phyloP scores from a whole-genome alignment of 2,113 vertebrate species.

The Psettodes erumei region DNA sequence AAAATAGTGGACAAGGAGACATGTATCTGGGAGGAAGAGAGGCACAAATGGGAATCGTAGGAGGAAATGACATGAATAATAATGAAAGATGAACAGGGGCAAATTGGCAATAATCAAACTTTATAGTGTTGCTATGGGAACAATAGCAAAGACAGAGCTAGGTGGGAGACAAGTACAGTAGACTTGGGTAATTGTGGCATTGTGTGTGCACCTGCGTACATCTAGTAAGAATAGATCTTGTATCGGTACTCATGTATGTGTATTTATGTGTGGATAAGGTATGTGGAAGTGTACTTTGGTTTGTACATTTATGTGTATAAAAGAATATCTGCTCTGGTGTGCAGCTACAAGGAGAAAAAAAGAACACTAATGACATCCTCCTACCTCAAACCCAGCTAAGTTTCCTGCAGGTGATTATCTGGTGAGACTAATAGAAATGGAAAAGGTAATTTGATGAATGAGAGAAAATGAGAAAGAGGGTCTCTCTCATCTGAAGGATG shows the following conservation, averaged over 20 bases:
- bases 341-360: not conserved
- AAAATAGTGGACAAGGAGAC: constrained; percentile 2
- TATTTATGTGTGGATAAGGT: not conserved
- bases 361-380: constrained; percentile 17
- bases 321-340: not conserved
- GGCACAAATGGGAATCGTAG: constrained; percentile 6
- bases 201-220: not conserved
- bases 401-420: constrained; percentile 52
- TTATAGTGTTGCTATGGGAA: constrained; percentile 56
- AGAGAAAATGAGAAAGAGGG: constrained; percentile 47
- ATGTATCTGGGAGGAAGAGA: not conserved
- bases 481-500: constrained; percentile 56
- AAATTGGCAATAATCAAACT: constrained; percentile 56
- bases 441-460: constrained; percentile 55
- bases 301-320: not conserved
- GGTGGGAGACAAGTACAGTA: constrained; percentile 17
- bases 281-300: not conserved
- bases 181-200: constrained; percentile 25
- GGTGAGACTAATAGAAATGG: constrained; percentile 54
- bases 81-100: constrained; percentile 21
- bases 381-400: constrained; percentile 2
- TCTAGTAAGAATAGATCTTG: not conserved
- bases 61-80: constrained; percentile 31
- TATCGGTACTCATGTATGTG: not conserved
- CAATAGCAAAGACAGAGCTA: constrained; percentile 7